A percentile compares a stretch with the other conserved stretches of the same genome.
phyloP scores from a whole-genome alignment of 1,140 invertebrate species.

The Macrocentrus cingulum region DNA sequence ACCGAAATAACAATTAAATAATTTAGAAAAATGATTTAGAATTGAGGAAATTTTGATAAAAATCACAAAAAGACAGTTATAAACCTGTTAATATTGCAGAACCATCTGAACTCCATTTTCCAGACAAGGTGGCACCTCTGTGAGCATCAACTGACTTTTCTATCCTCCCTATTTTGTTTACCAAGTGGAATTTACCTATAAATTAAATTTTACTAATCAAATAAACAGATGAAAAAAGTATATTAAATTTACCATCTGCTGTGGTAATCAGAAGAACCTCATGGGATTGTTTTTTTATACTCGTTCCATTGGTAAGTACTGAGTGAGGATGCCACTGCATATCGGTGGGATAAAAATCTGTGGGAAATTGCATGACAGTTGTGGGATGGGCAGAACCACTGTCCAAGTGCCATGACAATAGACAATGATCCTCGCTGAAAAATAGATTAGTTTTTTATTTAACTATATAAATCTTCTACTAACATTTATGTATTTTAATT shows the following conservation, averaged over 20 bases:
- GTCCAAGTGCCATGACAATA: conserved; percentile 84
- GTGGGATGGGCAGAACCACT: conserved; percentile 72
- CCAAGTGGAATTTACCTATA: conserved; percentile 82
- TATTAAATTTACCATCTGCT: conserved; percentile 71
- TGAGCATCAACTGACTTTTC: conserved; percentile 94
- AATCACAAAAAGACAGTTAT: neutral
- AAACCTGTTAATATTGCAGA: conserved; percentile 84
- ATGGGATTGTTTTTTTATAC: conserved; percentile 69
- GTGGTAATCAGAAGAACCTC: conserved; percentile 87
- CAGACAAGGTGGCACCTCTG: conserved; percentile 82
- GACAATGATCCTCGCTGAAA: conserved; percentile 83
- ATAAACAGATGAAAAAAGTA: conserved; percentile 5
- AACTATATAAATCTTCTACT: no score
- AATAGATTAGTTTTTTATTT: conserved; percentile 21
- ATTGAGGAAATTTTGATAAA: neutral
- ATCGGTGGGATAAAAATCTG: conserved; percentile 84
- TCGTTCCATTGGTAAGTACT: conserved; percentile 27
- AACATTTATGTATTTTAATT: no score
- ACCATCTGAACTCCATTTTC: conserved; percentile 91
- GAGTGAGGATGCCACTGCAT: conserved; percentile 72
- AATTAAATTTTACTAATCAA: neutral
- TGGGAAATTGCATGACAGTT: conserved; percentile 74
- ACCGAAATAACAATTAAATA: no score
- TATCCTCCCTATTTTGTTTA: conserved; percentile 85
- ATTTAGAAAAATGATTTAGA: neutral